Evolutionary conservation across 2,113 vertebrate species (phyloP).

Genomic region (Larimichthys crocea): DNA sequence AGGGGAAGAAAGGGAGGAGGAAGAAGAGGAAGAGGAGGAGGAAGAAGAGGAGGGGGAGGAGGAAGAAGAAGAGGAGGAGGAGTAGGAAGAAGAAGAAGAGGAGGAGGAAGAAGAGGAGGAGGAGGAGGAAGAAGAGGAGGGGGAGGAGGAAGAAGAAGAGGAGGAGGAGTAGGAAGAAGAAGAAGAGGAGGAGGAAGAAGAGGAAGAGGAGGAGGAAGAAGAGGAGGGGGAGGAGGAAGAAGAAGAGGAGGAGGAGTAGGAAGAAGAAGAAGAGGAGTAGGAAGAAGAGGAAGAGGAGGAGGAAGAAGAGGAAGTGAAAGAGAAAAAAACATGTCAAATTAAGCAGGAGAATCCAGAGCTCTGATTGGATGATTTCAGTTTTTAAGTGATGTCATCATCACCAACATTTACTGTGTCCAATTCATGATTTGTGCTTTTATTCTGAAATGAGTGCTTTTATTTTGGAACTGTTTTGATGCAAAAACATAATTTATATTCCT

Average conservation of each 20-base stretch:
- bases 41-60: background rate
- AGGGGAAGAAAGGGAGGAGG: background rate
- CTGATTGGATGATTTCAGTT: slow-evolving; percentile 15
- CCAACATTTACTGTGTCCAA: no score
- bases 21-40: slow-evolving; percentile 52
- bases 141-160: slow-evolving; percentile 2
- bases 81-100: background rate
- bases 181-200: slow-evolving; percentile 19
- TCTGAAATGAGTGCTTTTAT: no score
- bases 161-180: background rate
- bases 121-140: background rate
- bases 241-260: background rate
- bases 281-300: background rate
- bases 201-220: slow-evolving; percentile 28
- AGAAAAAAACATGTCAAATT: background rate
- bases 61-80: slow-evolving; percentile 20
- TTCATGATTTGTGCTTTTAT: no score
- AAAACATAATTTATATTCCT: no score
- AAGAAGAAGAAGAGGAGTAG: slow-evolving; percentile 10
- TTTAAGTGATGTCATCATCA: no score
- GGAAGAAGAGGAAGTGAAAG: background rate
- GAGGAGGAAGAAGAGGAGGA: slow-evolving; percentile 54
- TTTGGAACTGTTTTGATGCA: no score
- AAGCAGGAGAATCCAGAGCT: slow-evolving; percentile 5
- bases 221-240: background rate